Conservation (phyloP, 2,113 vertebrate genomes). For the Xerus inauris region DNA sequence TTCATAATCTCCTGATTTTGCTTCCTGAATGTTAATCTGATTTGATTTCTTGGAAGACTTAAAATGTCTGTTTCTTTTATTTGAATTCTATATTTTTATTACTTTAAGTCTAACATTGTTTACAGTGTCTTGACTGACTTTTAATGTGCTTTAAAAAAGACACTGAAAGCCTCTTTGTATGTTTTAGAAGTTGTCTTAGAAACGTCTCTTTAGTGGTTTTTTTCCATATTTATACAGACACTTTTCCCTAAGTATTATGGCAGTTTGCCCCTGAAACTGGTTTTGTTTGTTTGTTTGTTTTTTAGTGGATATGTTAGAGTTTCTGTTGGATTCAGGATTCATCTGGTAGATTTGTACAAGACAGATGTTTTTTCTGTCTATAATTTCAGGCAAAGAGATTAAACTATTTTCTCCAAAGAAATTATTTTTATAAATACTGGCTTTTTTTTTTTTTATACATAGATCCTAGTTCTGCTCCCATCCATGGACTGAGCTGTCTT, state of each 20-base stretch:
- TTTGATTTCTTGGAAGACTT: background rate
- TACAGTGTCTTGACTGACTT: background rate
- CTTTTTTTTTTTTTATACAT: background rate
- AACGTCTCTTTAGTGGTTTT: background rate
- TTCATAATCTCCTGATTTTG: background rate
- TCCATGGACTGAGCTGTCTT: background rate
- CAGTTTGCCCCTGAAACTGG: background rate
- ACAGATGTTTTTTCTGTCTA: background rate
- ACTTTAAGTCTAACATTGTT: background rate
- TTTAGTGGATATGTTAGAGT: background rate
- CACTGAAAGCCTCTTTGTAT: background rate
- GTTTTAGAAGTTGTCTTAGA: background rate
- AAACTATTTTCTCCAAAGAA: background rate
- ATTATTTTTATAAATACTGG: background rate
- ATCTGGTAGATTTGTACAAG: background rate
- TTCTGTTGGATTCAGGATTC: background rate
- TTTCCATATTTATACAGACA: background rate
- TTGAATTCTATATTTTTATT: background rate
- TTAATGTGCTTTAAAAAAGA: background rate
- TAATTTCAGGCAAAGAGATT: background rate
- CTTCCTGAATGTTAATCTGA: background rate
- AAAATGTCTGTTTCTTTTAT: background rate
- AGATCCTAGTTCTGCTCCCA: background rate
- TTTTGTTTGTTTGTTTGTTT: background rate
- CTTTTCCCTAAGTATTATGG: background rate